A percentile compares a stretch with the other conserved stretches of the same genome.
Conservation (phyloP, 2,888 invertebrate genomes). For the Aquatica leii region DNA sequence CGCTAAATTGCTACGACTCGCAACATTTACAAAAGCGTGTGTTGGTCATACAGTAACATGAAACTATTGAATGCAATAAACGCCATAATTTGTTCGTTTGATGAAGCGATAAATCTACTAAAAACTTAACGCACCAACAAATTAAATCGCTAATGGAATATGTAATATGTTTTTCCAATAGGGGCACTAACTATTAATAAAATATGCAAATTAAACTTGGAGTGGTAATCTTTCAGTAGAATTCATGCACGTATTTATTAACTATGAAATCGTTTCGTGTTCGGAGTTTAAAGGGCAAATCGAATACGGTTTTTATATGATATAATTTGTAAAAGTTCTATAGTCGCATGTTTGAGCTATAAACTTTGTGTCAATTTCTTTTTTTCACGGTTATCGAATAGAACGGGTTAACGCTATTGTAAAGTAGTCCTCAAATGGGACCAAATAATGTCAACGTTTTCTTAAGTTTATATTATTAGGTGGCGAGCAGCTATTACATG, state of each 20-base stretch:
- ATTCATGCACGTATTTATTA: too few species aligned
- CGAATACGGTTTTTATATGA: not conserved
- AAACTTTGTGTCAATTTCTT: conserved; percentile 2
- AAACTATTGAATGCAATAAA: not conserved
- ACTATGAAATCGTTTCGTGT: too few species aligned
- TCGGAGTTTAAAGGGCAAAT: not conserved
- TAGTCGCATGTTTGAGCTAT: conserved; percentile 6
- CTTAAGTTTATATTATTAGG: conserved; percentile 30
- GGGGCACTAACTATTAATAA: not conserved
- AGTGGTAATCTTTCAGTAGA: not conserved
- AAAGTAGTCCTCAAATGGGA: conserved; percentile 23
- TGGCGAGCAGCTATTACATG: conserved; percentile 35
- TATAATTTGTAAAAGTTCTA: conserved; percentile 7
- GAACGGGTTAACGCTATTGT: conserved; percentile 19
- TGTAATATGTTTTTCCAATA: conserved; percentile 3
- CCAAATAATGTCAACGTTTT: conserved; percentile 22
- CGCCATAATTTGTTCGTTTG: not conserved
- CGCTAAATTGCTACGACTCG: too few species aligned
- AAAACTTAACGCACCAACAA: conserved; percentile 5
- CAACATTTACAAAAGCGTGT: not conserved
- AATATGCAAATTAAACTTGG: conserved; percentile 1
- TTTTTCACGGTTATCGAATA: conserved; percentile 22
- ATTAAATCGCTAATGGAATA: conserved; percentile 12
- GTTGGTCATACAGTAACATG: not conserved
- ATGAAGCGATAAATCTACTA: conserved; percentile 8